These are phyloP conservation scores for Drosophila peninsularis DNA, from an alignment of 2,888 invertebrate species.

Conservation along the genomic window DNA sequence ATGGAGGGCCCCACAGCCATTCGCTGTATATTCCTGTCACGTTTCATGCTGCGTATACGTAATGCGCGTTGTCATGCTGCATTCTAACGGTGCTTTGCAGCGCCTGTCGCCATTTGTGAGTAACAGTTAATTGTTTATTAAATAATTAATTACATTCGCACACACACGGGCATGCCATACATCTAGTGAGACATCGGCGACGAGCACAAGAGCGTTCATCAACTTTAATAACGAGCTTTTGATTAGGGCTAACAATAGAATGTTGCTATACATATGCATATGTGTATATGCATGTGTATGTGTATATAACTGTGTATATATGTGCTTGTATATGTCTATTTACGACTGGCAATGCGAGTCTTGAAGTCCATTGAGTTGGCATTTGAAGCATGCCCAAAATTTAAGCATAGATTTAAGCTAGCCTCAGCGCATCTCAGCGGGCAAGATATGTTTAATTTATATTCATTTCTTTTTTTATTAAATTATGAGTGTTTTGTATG, in stretches of 20 bases:
- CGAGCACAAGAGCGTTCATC: slow-evolving; percentile 30
- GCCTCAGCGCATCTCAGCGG: no score
- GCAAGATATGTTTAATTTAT: no score
- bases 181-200: slow-evolving; percentile 30
- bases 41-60: slow-evolving; percentile 37
- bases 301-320: neutral
- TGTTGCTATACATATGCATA: neutral
- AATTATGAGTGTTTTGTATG: no score
- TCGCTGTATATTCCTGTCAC: slow-evolving; percentile 6
- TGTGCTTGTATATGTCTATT: neutral
- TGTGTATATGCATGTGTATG: neutral
- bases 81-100: slow-evolving; percentile 60
- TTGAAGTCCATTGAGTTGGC: no score
- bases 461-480: no score
- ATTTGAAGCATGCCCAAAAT: no score
- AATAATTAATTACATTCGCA: slow-evolving; percentile 67
- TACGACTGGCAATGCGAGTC: no score
- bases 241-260: slow-evolving; percentile 47
- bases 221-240: slow-evolving; percentile 59
- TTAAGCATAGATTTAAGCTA: no score
- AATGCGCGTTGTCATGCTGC: slow-evolving; percentile 43
- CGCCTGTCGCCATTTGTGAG: slow-evolving; percentile 24
- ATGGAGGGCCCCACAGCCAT: neutral
- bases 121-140: slow-evolving; percentile 68
- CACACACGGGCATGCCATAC: slow-evolving; percentile 1